Conservation (phyloP, 2,113 vertebrate species). For the Lates calcarifer region DNA sequence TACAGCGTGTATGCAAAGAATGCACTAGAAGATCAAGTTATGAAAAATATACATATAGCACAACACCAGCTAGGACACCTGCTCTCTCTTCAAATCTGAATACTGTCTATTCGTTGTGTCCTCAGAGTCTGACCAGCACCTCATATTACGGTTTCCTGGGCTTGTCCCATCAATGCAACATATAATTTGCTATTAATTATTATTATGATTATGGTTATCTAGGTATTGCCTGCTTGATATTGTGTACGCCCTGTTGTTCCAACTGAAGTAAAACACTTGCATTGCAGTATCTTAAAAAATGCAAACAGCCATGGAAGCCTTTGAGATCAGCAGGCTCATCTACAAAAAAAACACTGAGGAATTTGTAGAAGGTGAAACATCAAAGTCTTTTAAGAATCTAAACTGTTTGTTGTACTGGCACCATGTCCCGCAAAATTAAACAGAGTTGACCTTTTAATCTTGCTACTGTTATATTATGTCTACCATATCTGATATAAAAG, state of each 20-base stretch:
- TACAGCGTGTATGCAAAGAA: constrained; percentile 60
- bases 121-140: constrained; percentile 5
- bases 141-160: neutral
- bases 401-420: too few relatives aligned
- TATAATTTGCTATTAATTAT: neutral
- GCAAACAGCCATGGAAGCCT: too few relatives aligned
- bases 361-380: too few relatives aligned
- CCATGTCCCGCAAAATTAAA: neutral
- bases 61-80: constrained; percentile 73
- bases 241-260: neutral
- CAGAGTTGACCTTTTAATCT: neutral
- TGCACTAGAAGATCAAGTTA: constrained; percentile 50
- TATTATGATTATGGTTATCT: neutral
- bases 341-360: too few relatives aligned
- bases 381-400: too few relatives aligned
- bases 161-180: neutral
- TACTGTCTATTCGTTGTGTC: constrained; percentile 21
- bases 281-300: neutral
- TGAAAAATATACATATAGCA: constrained; percentile 50
- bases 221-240: neutral
- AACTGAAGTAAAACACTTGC: neutral
- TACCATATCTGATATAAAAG: neutral
- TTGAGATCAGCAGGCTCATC: too few relatives aligned
- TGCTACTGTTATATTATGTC: neutral
- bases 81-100: constrained; percentile 57